Conservation (phyloP, 2,888 invertebrate species). For the Synanthedon myopaeformis region DNA sequence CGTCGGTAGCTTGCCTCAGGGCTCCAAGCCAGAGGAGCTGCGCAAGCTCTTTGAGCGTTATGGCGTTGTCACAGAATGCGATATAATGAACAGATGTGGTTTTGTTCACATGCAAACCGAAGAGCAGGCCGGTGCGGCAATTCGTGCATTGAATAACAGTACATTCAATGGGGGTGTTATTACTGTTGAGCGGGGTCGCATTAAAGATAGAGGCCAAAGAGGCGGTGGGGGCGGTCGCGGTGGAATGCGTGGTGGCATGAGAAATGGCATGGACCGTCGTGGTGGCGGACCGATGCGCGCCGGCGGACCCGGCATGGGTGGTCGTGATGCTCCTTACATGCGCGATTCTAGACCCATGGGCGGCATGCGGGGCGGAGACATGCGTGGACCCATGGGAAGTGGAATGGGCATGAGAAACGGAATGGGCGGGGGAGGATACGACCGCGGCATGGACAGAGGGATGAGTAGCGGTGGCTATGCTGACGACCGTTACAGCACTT, state of each 20-base stretch:
- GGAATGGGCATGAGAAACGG: slow-evolving; percentile 46
- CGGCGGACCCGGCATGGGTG: slow-evolving; percentile 56
- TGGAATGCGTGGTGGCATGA: slow-evolving; percentile 63
- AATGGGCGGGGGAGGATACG: slow-evolving; percentile 35
- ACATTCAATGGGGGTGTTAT: slow-evolving; percentile 87
- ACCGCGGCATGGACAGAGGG: slow-evolving; percentile 33
- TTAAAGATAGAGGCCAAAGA: slow-evolving; percentile 76
- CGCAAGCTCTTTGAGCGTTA: slow-evolving; percentile 86
- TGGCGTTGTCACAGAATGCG: slow-evolving; percentile 92
- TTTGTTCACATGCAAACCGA: slow-evolving; percentile 92
- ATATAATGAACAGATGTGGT: slow-evolving; percentile 93
- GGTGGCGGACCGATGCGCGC: slow-evolving; percentile 36
- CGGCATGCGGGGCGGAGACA: slow-evolving; percentile 47
- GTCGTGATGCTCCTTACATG: slow-evolving; percentile 25
- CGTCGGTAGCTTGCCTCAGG: slow-evolving; percentile 90
- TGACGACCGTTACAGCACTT: slow-evolving; percentile 55
- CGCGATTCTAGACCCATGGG: slow-evolving; percentile 20
- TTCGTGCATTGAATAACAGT: slow-evolving; percentile 82
- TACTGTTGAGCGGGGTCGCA: slow-evolving; percentile 85
- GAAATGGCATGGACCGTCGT: slow-evolving; percentile 42
- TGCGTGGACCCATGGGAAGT: slow-evolving; percentile 65
- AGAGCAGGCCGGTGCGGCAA: slow-evolving; percentile 85
- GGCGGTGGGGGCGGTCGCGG: slow-evolving; percentile 58
- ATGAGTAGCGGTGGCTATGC: slow-evolving; percentile 31
- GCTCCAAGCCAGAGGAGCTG: slow-evolving; percentile 85